These are phyloP conservation scores for Tetragnatha montana DNA, from an alignment of 2,888 invertebrate species.

Conservation along the genomic window DNA sequence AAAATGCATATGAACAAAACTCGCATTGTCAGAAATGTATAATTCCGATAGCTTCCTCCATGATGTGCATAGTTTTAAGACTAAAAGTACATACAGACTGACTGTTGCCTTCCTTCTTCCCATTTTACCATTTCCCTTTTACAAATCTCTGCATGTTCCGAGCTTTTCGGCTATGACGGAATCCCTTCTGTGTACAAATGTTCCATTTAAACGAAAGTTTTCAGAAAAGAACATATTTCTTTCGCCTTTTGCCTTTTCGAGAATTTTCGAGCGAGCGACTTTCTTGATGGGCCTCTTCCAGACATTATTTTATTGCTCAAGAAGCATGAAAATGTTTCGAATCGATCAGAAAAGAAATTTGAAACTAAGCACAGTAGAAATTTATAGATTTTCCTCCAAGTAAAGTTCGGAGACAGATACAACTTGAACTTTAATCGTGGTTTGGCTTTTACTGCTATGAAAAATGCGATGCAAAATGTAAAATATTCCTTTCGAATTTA, in stretches of 20 bases:
- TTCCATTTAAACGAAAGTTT: background rate
- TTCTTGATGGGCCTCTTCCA: background rate
- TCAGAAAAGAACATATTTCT: background rate
- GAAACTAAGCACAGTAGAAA: background rate
- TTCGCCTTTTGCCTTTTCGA: background rate
- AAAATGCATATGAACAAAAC: too few relatives aligned
- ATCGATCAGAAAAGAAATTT: conserved; percentile 5
- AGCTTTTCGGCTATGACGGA: background rate
- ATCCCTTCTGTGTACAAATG: background rate
- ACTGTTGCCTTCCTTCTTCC: background rate
- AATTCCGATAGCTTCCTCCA: too few relatives aligned
- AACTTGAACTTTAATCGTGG: too few relatives aligned
- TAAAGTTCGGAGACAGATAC: background rate
- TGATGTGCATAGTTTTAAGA: background rate
- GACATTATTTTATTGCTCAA: conserved; percentile 10
- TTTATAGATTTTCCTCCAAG: background rate
- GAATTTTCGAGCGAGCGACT: background rate
- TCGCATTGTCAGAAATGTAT: too few relatives aligned
- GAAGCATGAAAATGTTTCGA: background rate
- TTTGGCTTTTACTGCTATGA: too few relatives aligned
- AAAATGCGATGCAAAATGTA: too few relatives aligned
- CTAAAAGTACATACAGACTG: background rate
- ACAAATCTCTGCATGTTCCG: background rate
- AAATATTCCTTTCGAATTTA: too few relatives aligned
- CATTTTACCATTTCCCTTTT: background rate